Evolutionary conservation across 2,888 invertebrate species (phyloP), one percentile per base, ranked within the genome.

Genomic region (Pseudoips prasinana): DNA sequence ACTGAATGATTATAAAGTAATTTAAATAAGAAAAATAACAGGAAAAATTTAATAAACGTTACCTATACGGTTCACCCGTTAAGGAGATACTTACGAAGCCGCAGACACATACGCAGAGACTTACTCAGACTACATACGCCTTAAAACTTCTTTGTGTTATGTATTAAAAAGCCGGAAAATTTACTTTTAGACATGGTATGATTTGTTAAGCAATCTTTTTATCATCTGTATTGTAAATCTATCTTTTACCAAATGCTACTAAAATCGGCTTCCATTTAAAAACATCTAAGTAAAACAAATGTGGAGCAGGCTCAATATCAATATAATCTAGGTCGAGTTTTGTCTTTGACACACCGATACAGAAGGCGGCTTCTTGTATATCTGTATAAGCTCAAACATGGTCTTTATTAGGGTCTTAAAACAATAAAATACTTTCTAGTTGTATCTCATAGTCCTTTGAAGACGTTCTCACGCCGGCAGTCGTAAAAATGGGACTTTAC

Each of bases 351-450:
- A 38, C 41, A 52, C 27, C 39, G 46, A 58, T 59, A 73, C 71
- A 66, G 65, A 58, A 73, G 74, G 66, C 72, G 73, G 75, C 69
- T 62, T 49, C 59, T 73, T 74, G 64, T 64, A 68, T 71, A 61
- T 56, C 20, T 20, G 7, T 5, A 20, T n/a, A 20, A n/a, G 20
- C n/a, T 68, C 60, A 76, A 74, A 71, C 60, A 71, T 42, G 51
- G 51, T 60, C 24, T 50, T 76, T 78, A 74, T 73, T 64, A 56
- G 56, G 59, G 59, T 44, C 22, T 45, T 84, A 83, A 82, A 82
- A 82, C 75, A 83, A 81, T 81, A 78, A 72, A 74, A 51, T 54
- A 57, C 61, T 73, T 72, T 75, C 70, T 70, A 62, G 60, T 61
- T 56, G 22, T 39, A 37, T 27, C 29, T 33, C 23, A 19, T 26